Percentiles rank a stretch among this genome's conserved stretches.
phyloP scores from a whole-genome alignment of 2,797 vertebrate species.

The Enteromius radiatus region DNA sequence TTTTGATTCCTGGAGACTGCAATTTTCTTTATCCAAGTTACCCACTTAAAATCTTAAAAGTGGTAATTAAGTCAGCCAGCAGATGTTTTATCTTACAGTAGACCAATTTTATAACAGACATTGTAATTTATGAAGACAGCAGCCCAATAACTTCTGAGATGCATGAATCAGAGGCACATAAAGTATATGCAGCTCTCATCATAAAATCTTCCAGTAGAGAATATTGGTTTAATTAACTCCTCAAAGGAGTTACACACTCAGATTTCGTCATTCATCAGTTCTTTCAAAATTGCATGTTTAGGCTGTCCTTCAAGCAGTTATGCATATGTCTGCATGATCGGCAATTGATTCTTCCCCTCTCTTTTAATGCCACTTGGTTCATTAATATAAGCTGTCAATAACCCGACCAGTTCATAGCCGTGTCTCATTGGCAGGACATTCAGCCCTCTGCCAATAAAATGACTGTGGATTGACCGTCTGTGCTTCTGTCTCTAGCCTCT shows the following conservation, averaged over 20 bases:
- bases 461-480: slow-evolving; percentile 65
- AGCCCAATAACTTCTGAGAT: neutral
- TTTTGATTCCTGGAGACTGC: slow-evolving; percentile 16
- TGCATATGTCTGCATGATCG: slow-evolving; percentile 28
- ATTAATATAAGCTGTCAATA: slow-evolving; percentile 72
- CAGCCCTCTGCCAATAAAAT: slow-evolving; percentile 70
- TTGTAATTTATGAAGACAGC: slow-evolving; percentile 9
- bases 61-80: neutral
- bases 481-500: slow-evolving; percentile 31
- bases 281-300: neutral
- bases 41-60: neutral
- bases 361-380: slow-evolving; percentile 55
- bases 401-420: slow-evolving; percentile 52
- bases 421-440: slow-evolving; percentile 62
- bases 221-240: slow-evolving; percentile 1
- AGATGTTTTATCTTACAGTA: neutral
- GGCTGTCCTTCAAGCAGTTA: neutral
- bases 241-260: neutral
- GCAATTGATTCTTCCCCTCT: slow-evolving; percentile 41
- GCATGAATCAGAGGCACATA: neutral
- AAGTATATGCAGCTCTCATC: neutral
- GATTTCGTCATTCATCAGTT: neutral
- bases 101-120: neutral
- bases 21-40: neutral
- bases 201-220: neutral